Conservation (phyloP, 2,888 invertebrate genomes). For the Sarcophaga carnaria region DNA sequence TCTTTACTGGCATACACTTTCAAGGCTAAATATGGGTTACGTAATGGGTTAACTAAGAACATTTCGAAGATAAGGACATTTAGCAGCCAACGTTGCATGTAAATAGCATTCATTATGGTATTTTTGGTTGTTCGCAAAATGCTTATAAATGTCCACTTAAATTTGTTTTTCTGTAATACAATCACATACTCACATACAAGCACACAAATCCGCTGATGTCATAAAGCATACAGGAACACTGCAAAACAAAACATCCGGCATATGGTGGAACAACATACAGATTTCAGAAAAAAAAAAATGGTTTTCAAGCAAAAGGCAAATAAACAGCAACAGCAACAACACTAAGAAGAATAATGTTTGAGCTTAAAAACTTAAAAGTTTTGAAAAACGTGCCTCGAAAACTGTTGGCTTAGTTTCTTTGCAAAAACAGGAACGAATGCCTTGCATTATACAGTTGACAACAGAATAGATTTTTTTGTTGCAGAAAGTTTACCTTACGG, state of each 20-base stretch:
- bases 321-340: neutral
- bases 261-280: neutral
- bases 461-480: constrained; percentile 27
- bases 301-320: neutral
- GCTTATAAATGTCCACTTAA: constrained; percentile 42
- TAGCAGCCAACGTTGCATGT: constrained; percentile 17
- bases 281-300: neutral
- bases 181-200: neutral
- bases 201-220: neutral
- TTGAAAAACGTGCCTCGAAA: constrained; percentile 14
- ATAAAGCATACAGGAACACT: neutral
- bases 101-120: neutral
- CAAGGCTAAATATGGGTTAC: no score
- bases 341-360: neutral
- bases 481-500: constrained; percentile 51
- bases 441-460: constrained; percentile 12
- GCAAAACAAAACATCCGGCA: neutral
- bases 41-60: no score
- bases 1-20: no score
- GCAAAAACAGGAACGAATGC: constrained; percentile 3
- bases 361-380: constrained; percentile 32
- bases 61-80: constrained; percentile 6
- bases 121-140: constrained; percentile 29
- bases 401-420: neutral
- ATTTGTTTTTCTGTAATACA: neutral